These are phyloP conservation scores for Bubalus kerabau DNA, from an alignment of 2,113 vertebrate species.

Conservation along the genomic window DNA sequence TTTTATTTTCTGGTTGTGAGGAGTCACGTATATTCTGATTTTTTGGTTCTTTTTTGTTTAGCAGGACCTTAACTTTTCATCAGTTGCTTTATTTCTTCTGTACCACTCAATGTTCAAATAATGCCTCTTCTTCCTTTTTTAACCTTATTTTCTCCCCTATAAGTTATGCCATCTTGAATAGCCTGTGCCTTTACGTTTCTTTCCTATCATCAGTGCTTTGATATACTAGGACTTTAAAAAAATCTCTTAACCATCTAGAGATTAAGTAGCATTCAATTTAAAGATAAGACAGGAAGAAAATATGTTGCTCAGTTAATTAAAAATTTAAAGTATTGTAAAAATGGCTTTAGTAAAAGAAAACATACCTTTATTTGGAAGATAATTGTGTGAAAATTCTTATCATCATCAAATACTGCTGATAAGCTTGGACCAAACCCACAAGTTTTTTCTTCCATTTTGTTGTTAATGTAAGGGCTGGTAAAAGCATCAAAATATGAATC, in stretches of 20 bases:
- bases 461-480: constrained; percentile 80
- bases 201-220: neutral
- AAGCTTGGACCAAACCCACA: constrained; percentile 81
- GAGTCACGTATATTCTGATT: neutral
- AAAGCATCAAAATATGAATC: constrained; percentile 83
- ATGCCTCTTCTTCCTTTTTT: neutral
- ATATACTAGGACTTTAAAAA: neutral
- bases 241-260: neutral
- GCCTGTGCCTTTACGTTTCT: neutral
- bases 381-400: constrained; percentile 79
- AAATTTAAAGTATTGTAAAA: neutral
- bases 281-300: neutral
- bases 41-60: neutral
- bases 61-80: neutral
- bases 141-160: neutral
- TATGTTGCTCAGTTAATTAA: neutral
- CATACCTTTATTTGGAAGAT: constrained; percentile 84
- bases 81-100: neutral
- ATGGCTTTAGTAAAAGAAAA: neutral
- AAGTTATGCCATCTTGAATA: neutral
- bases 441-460: constrained; percentile 76
- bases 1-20: neutral
- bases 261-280: neutral
- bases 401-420: constrained; percentile 81
- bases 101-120: neutral